Percentiles rank a stretch among this genome's conserved stretches.
These are phyloP conservation scores for Danio kyathit DNA, from an alignment of 2,797 vertebrate genomes.

Conservation along the genomic window DNA sequence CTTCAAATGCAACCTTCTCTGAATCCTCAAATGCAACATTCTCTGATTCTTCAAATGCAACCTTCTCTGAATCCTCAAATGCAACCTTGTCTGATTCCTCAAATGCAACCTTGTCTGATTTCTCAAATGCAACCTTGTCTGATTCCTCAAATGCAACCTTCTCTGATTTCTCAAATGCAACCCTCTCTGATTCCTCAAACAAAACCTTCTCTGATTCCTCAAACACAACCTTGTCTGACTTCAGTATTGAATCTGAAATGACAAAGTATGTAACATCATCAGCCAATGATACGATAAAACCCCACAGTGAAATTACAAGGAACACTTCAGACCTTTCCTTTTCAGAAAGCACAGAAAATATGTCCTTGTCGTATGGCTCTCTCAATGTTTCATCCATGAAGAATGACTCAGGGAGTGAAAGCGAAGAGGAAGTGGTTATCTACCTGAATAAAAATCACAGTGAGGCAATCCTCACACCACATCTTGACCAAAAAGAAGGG, in stretches of 20 bases:
- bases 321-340: conserved; percentile 38
- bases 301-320: conserved; percentile 23
- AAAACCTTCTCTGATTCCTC: too few species aligned
- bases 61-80: too few species aligned
- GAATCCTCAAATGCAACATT: too few species aligned
- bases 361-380: conserved; percentile 5
- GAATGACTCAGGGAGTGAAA: conserved; percentile 53
- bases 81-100: background rate
- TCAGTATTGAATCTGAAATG: background rate
- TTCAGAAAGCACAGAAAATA: conserved; percentile 35
- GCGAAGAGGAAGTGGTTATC: conserved; percentile 75
- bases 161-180: too few species aligned
- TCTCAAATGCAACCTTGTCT: background rate
- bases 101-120: background rate
- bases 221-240: background rate
- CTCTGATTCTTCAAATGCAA: too few species aligned
- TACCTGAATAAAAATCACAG: conserved; percentile 73
- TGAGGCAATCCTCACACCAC: conserved; percentile 72
- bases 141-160: background rate
- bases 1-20: too few species aligned
- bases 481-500: conserved; percentile 65
- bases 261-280: conserved; percentile 11
- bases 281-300: conserved; percentile 51
- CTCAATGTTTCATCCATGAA: conserved; percentile 57
- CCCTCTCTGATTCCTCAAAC: too few species aligned